A percentile compares a stretch with the other conserved stretches of the same genome.
These are phyloP conservation scores for Gymnothorax javanicus DNA, from an alignment of 2,797 vertebrate genomes.

Conservation along the genomic window DNA sequence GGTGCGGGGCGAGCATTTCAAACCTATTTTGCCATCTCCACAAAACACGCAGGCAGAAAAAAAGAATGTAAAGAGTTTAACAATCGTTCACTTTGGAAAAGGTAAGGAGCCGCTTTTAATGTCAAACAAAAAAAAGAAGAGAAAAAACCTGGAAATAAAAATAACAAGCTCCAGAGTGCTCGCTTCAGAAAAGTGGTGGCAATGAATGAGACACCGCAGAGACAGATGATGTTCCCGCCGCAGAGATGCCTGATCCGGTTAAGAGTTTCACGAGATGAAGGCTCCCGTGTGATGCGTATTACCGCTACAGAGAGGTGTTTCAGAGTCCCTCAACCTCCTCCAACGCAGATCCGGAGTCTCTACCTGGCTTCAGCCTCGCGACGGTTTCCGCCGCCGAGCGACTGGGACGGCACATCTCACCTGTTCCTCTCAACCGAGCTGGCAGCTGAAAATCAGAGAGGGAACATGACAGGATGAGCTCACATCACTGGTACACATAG, in stretches of 20 bases:
- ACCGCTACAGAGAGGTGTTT: background rate
- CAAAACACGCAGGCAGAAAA: slow-evolving; percentile 75
- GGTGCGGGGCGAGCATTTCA: slow-evolving; percentile 75
- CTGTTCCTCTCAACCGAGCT: slow-evolving; percentile 3
- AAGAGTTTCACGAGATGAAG: slow-evolving; percentile 65
- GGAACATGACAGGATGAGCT: background rate
- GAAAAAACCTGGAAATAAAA: slow-evolving; percentile 43
- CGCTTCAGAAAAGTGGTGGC: slow-evolving; percentile 61
- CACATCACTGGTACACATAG: background rate
- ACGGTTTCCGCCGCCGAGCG: background rate
- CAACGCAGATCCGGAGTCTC: background rate
- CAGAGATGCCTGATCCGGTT: slow-evolving; percentile 63
- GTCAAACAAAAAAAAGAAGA: slow-evolving; percentile 40
- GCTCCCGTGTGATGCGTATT: slow-evolving; percentile 63
- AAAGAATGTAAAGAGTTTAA: slow-evolving; percentile 78
- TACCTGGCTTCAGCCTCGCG: background rate
- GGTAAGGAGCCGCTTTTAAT: slow-evolving; percentile 31
- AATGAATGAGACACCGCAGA: slow-evolving; percentile 60
- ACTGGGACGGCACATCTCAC: background rate
- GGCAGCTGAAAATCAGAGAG: slow-evolving; percentile 9
- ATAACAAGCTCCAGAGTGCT: slow-evolving; percentile 40
- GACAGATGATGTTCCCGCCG: slow-evolving; percentile 38
- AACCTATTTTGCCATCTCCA: slow-evolving; percentile 75
- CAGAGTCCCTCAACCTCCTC: background rate
- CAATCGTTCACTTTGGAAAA: slow-evolving; percentile 72